Percentiles rank a stretch among this genome's conserved stretches.
phyloP scores from a whole-genome alignment of 2,888 invertebrate species.

The Pseudococcus viburni region DNA sequence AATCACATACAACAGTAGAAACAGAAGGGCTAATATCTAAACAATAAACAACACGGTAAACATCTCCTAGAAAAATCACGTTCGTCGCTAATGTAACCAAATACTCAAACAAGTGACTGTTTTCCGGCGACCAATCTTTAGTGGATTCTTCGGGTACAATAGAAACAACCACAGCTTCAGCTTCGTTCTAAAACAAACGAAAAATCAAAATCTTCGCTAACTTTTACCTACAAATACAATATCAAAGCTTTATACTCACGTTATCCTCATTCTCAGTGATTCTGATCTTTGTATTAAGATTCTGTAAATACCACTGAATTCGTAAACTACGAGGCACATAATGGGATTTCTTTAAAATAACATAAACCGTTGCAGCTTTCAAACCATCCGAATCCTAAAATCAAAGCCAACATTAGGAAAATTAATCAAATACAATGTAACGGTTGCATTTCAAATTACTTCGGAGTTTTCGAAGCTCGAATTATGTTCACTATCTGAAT shows the following conservation, averaged over 20 bases:
- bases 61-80: constrained; percentile 79
- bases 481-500: not conserved
- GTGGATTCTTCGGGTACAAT: constrained; percentile 75
- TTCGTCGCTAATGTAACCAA: constrained; percentile 75
- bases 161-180: constrained; percentile 78
- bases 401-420: constrained; percentile 11
- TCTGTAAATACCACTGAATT: constrained; percentile 82
- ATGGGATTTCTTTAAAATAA: constrained; percentile 80
- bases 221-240: not conserved
- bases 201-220: not conserved
- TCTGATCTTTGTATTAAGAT: constrained; percentile 76
- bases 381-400: constrained; percentile 71
- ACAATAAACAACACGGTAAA: constrained; percentile 82
- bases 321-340: constrained; percentile 82
- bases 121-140: constrained; percentile 73
- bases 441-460: not conserved
- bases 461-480: constrained; percentile 23
- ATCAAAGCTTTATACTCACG: constrained; percentile 69
- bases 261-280: constrained; percentile 71
- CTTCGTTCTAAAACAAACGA: constrained; percentile 71
- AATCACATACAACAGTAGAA: constrained; percentile 77
- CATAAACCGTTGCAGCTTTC: constrained; percentile 78
- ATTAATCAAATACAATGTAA: not conserved
- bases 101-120: constrained; percentile 72
- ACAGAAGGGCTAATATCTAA: constrained; percentile 85